Base-by-base conservation (phyloP, 2,888 invertebrate species). In the Nomada fucata region DNA sequence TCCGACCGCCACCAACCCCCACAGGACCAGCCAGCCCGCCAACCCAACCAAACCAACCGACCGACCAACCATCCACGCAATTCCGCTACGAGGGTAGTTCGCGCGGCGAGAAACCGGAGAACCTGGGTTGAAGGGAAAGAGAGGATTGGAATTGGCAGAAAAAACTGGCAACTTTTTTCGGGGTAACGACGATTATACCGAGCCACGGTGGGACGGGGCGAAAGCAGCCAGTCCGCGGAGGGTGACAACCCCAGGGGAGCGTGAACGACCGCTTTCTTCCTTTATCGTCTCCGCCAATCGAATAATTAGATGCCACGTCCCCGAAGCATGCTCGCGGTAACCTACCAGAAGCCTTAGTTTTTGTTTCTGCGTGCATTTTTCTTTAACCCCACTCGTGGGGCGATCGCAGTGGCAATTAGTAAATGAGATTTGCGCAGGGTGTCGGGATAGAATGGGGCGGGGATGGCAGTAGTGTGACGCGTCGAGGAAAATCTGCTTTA, bases 151-250 rank as follows among this genome's bases (percentile, higher is more conserved):
- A 36, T 67, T 70, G 63, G 76, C 50, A 69, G 76, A 61, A 76
- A 84, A 71, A 73, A 73, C 47, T 68, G 86, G 79, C 82, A 86
- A 86, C 82, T 82, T 84, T 85, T 82, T 84, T 84, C 76, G 77
- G 70, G 72, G 53, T 75, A 72, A 79, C 82, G 64, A 67, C 79
- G 75, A 86, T 86, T 86, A 86, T 86, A 78, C 77, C 79, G 50
- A 76, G 64, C 76, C 26, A 68, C 52, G 42, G n/a, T 44, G 81
- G 71, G 75, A 77, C 59, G 73, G 47, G 65, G 76, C 44, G 63
- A 53, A n/a, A 57, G 42, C 76, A 64, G 55, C 47, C 50, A 53
- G 47, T 5, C 42, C 13, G 42, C 29, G 18, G 55, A 78, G 81
- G 83, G 81, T 81, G 79, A 85, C 80, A 79, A 86, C 80, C 83